Percentiles rank a stretch among this genome's conserved stretches.
Conservation (phyloP, 2,113 vertebrate genomes). For the Choloepus hoffmanni region DNA sequence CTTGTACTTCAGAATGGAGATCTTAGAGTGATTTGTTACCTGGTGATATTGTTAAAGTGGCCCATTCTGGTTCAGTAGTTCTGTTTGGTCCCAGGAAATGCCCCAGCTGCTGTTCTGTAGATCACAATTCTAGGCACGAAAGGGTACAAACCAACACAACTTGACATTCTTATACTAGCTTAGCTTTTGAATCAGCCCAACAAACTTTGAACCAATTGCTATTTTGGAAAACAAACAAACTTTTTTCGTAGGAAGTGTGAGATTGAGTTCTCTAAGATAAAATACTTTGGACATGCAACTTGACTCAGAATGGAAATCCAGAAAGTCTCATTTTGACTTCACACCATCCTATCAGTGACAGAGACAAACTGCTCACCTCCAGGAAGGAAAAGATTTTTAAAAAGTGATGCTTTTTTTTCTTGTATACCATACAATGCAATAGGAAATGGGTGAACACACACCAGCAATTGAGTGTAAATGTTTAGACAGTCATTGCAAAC, state of each 20-base stretch:
- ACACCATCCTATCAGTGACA: slow-evolving; percentile 58
- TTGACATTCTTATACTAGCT: background rate
- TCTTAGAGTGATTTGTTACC: background rate
- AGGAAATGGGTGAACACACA: slow-evolving; percentile 35
- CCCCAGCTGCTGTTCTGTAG: background rate
- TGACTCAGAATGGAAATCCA: slow-evolving; percentile 1
- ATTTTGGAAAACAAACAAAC: background rate
- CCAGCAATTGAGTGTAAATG: slow-evolving; percentile 53
- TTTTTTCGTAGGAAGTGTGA: slow-evolving; percentile 3
- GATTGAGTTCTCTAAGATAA: slow-evolving; percentile 10
- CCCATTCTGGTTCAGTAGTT: background rate
- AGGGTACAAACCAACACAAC: background rate
- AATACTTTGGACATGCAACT: slow-evolving; percentile 25
- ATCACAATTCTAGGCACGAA: background rate
- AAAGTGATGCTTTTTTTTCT: background rate
- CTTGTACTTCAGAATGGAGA: background rate
- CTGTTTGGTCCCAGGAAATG: background rate
- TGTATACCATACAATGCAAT: background rate
- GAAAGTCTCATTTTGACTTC: slow-evolving; percentile 66
- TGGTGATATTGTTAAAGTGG: background rate
- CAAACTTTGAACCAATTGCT: background rate
- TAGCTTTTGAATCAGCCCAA: background rate
- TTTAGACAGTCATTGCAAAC: slow-evolving; percentile 36
- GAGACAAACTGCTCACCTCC: slow-evolving; percentile 60
- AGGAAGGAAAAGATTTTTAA: background rate